phyloP scores from a whole-genome alignment of 2,888 invertebrate genomes.

The Morpho deidamia region DNA sequence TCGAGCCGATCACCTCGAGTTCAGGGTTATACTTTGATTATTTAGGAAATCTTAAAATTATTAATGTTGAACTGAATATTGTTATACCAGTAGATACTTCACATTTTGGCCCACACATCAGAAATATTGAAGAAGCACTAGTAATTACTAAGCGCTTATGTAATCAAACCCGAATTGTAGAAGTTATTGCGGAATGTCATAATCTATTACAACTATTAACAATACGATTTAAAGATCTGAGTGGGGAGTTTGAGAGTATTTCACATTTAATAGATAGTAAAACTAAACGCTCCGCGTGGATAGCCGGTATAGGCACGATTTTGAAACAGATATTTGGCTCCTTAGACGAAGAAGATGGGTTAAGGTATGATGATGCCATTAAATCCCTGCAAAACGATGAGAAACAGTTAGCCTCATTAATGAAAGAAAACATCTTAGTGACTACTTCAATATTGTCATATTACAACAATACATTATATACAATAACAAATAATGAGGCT shows the following conservation, averaged over 20 bases:
- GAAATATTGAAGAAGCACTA: no score
- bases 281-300: slow-evolving; percentile 4
- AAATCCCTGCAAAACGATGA: slow-evolving; percentile 16
- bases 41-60: no score
- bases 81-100: no score
- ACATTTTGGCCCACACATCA: no score
- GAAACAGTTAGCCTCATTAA: slow-evolving; percentile 10
- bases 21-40: no score
- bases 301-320: slow-evolving; percentile 25
- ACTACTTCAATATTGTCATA: slow-evolving; percentile 9
- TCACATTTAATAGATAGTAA: neutral
- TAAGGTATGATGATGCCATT: slow-evolving; percentile 25
- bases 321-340: slow-evolving; percentile 32
- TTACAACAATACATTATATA: slow-evolving; percentile 7
- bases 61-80: no score
- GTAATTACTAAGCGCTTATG: no score
- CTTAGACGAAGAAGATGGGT: slow-evolving; percentile 30
- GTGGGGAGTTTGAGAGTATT: slow-evolving; percentile 3
- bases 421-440: slow-evolving; percentile 23
- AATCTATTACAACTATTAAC: neutral
- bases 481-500: neutral
- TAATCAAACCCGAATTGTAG: no score
- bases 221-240: slow-evolving; percentile 2
- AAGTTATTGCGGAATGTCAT: neutral
- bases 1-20: no score